phyloP scores from a whole-genome alignment of 2,888 invertebrate genomes.

The Calameuta idolon region DNA sequence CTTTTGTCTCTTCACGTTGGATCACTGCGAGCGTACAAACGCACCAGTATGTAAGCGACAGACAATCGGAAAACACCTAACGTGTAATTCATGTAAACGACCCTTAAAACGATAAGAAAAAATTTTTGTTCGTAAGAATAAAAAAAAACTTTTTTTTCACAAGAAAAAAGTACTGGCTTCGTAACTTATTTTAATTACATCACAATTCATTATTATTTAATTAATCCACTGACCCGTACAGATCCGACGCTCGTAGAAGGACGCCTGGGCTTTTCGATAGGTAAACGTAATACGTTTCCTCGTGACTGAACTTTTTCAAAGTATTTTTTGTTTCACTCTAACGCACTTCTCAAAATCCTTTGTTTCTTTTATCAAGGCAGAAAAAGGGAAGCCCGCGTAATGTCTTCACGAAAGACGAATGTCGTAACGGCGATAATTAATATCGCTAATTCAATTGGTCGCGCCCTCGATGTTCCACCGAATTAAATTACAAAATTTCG shows the following conservation, averaged over 20 bases:
- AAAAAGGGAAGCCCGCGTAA: not conserved
- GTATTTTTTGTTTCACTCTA: not conserved
- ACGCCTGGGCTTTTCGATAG: not conserved
- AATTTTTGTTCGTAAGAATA: not conserved
- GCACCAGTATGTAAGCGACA: not conserved
- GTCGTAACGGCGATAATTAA: constrained; percentile 7
- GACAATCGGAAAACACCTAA: not conserved
- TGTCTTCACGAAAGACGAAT: constrained; percentile 1
- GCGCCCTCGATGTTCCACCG: constrained; percentile 2
- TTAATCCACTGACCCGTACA: not conserved
- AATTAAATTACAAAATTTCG: not conserved
- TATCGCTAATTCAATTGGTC: constrained; percentile 7
- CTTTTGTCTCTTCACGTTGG: not conserved
- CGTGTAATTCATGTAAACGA: not conserved
- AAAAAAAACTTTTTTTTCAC: not conserved
- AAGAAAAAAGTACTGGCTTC: not conserved
- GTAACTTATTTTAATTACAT: not conserved
- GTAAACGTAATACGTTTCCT: not conserved
- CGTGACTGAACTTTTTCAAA: not conserved
- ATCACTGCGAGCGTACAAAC: not conserved
- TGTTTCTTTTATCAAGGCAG: not conserved
- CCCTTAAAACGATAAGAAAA: not conserved
- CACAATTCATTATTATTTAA: not conserved
- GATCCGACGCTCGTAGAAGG: not conserved
- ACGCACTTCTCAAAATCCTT: not conserved